These are phyloP conservation scores for Apostichopus parvimensis DNA, from an alignment of 35 echinoderm and acorn worm genomes.

Conservation along the genomic window DNA sequence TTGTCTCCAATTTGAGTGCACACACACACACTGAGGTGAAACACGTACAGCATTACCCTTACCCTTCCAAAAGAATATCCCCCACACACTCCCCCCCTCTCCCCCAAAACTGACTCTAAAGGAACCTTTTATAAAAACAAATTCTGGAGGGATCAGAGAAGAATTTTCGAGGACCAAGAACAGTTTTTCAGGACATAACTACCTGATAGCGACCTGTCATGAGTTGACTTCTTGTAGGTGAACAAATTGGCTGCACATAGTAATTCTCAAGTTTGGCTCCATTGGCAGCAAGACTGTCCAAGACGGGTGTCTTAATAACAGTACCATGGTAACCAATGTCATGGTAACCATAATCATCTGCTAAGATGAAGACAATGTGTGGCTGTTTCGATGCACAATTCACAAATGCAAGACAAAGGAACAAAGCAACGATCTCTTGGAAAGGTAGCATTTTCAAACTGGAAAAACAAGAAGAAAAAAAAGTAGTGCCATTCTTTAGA, in stretches of 20 bases:
- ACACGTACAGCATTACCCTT: no score
- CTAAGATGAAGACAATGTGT: slow-evolving; percentile 74
- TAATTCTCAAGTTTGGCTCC: slow-evolving; percentile 78
- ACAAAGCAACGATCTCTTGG: background rate
- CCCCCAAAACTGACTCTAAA: no score
- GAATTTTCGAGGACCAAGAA: no score
- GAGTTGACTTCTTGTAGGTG: slow-evolving; percentile 71
- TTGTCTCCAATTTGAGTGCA: no score
- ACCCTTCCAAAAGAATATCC: no score
- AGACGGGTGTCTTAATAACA: slow-evolving; percentile 57
- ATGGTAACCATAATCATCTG: slow-evolving; percentile 74
- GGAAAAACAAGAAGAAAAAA: background rate
- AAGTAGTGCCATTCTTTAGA: background rate
- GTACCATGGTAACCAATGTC: slow-evolving; percentile 74
- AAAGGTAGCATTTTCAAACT: background rate
- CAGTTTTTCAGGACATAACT: background rate
- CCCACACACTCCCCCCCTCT: no score
- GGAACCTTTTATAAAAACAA: no score
- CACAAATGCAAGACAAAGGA: background rate
- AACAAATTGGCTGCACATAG: slow-evolving; percentile 77
- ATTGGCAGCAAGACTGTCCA: slow-evolving; percentile 61
- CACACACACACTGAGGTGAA: no score
- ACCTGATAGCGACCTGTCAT: slow-evolving; percentile 81
- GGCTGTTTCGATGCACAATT: slow-evolving; percentile 26
- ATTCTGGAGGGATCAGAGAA: no score